Conservation (phyloP, 2,888 invertebrate genomes). For the Trisateles emortualis region DNA sequence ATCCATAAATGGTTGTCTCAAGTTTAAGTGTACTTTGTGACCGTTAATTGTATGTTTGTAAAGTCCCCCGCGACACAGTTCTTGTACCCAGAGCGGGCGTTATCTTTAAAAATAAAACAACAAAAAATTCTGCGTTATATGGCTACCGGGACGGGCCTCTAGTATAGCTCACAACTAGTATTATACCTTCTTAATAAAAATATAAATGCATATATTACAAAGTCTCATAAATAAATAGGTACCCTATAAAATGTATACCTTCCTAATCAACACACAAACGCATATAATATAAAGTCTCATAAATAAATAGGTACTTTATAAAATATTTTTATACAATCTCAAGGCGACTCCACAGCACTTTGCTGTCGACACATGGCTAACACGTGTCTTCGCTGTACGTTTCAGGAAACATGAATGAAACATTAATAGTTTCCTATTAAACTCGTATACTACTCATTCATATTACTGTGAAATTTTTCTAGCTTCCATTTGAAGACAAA, state of each 20-base stretch:
- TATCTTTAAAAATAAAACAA: too few species aligned
- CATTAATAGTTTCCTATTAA: slow-evolving; percentile 60
- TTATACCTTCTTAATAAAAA: too few species aligned
- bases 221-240: not conserved
- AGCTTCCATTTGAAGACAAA: not conserved
- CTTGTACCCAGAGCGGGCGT: too few species aligned
- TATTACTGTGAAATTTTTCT: not conserved
- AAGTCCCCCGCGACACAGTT: too few species aligned
- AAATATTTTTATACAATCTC: not conserved
- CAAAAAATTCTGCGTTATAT: too few species aligned
- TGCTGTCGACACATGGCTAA: slow-evolving; percentile 46
- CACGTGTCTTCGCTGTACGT: slow-evolving; percentile 35
- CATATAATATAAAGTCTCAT: not conserved
- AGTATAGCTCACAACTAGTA: too few species aligned
- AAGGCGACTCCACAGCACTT: slow-evolving; percentile 25
- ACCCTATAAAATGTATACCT: not conserved
- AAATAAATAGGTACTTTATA: not conserved
- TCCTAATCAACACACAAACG: too few species aligned
- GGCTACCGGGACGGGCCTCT: too few species aligned
- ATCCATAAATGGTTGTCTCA: too few species aligned
- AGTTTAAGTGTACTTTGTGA: too few species aligned
- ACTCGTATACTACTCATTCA: slow-evolving; percentile 9
- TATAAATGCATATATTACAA: not conserved
- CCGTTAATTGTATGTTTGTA: too few species aligned
- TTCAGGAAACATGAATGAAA: slow-evolving; percentile 63